phyloP scores from a whole-genome alignment of 2,113 vertebrate species.

The Agapornis roseicollis region DNA sequence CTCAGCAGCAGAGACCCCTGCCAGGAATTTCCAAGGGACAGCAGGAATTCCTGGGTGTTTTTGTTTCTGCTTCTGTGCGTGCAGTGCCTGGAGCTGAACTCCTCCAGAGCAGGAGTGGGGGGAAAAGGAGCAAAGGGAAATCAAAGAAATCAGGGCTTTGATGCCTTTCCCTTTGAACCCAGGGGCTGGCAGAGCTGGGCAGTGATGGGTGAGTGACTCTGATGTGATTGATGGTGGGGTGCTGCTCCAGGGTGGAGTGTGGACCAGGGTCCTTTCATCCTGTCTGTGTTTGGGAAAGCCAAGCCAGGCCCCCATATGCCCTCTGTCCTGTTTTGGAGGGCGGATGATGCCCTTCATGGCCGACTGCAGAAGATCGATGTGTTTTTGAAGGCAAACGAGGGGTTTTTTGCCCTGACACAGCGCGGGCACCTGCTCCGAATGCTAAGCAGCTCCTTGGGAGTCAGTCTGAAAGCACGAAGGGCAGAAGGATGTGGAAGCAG shows the following conservation, averaged over 20 bases:
- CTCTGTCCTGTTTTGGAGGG: neutral
- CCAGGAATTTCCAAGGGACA: neutral
- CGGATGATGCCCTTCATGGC: neutral
- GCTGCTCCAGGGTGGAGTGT: neutral
- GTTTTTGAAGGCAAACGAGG: constrained; percentile 21
- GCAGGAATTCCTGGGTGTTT: neutral
- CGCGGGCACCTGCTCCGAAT: neutral
- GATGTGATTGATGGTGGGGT: accelerated
- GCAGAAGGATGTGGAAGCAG: accelerated
- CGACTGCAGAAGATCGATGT: constrained; percentile 23
- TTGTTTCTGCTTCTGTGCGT: neutral
- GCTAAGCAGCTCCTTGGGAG: constrained; percentile 45
- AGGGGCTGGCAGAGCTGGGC: neutral
- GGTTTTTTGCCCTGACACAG: constrained; percentile 39
- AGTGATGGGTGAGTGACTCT: neutral
- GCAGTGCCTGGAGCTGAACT: neutral
- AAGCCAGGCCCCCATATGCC: neutral
- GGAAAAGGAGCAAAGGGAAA: neutral
- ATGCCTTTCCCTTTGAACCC: neutral
- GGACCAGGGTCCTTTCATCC: neutral
- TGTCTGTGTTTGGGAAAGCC: neutral
- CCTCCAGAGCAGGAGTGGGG: neutral
- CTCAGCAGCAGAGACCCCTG: neutral
- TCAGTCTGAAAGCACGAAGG: neutral
- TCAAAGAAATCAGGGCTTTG: neutral